Conservation (phyloP, 2,888 invertebrate genomes). For the Hetaerina titia region DNA sequence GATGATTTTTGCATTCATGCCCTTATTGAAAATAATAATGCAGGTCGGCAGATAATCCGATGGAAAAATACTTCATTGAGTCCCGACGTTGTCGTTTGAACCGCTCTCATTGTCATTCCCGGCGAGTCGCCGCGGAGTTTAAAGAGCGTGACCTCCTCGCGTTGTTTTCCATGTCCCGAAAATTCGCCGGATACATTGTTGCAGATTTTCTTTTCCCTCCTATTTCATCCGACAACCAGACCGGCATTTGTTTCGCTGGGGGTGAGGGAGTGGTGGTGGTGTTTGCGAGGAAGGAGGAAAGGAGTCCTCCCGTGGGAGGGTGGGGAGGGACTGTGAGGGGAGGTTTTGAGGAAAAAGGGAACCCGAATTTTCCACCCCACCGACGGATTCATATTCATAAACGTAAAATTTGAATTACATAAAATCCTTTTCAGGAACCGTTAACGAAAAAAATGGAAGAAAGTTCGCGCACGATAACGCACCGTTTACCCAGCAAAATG, state of each 20-base stretch:
- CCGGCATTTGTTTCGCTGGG: background rate
- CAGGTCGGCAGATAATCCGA: background rate
- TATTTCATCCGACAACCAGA: background rate
- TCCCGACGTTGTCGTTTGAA: background rate
- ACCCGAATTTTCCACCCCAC: background rate
- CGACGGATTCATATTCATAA: constrained; percentile 39
- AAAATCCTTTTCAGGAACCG: constrained; percentile 20
- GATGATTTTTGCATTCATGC: background rate
- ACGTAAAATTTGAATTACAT: constrained; percentile 27
- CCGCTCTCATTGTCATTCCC: background rate
- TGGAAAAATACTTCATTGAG: background rate
- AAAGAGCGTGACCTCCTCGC: constrained; percentile 3
- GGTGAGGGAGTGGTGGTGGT: background rate
- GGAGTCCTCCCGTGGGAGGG: background rate
- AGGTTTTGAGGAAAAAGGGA: background rate
- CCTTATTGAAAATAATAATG: background rate
- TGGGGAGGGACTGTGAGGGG: background rate
- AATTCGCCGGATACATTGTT: constrained; percentile 23
- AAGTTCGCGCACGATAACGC: background rate
- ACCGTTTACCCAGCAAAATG: constrained; percentile 35
- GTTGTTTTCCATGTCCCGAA: background rate
- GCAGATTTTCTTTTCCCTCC: constrained; percentile 22
- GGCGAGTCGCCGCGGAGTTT: background rate
- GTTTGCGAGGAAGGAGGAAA: background rate
- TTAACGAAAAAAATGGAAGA: background rate